These are phyloP conservation scores for Fragum fragum DNA, from an alignment of 2,888 invertebrate species.

Conservation along the genomic window DNA sequence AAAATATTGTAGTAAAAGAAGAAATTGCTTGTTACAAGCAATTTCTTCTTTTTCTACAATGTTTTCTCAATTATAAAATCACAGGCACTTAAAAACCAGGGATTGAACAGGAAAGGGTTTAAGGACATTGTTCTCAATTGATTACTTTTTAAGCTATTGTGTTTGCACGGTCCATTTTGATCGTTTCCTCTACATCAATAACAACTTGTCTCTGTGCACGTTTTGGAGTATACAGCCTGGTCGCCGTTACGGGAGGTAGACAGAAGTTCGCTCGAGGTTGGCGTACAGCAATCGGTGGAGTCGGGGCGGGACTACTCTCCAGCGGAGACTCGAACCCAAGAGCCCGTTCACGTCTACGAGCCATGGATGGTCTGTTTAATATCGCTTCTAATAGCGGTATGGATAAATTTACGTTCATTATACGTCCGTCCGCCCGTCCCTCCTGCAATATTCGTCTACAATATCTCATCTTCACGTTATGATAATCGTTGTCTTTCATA, in stretches of 20 bases:
- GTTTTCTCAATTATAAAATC: too few species aligned
- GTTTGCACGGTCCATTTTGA: conserved; percentile 23
- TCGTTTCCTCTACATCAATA: conserved; percentile 11
- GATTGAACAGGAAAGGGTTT: too few species aligned
- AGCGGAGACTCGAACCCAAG: conserved; percentile 53
- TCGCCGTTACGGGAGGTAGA: conserved; percentile 60
- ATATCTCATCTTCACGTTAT: conserved; percentile 58
- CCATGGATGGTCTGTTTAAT: conserved; percentile 57
- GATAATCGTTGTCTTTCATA: conserved; percentile 61
- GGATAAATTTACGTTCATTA: conserved; percentile 60
- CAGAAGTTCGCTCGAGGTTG: conserved; percentile 40
- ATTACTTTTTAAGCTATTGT: conserved; percentile 21
- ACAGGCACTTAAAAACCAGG: too few species aligned
- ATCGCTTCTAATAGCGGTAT: conserved; percentile 61
- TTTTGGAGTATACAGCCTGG: conserved; percentile 54
- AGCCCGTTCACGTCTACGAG: conserved; percentile 58
- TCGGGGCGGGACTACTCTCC: conserved; percentile 35
- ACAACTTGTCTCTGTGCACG: conserved; percentile 32
- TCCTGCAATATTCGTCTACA: conserved; percentile 52
- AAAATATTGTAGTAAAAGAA: too few species aligned
- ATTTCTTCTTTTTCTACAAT: too few species aligned
- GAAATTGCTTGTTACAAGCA: too few species aligned
- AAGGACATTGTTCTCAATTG: too few species aligned
- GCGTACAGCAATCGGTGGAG: conserved; percentile 35
- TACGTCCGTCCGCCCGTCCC: conserved; percentile 60